Evolutionary conservation across 2,113 vertebrate genomes (phyloP).

Genomic region (Dicentrarchus labrax): DNA sequence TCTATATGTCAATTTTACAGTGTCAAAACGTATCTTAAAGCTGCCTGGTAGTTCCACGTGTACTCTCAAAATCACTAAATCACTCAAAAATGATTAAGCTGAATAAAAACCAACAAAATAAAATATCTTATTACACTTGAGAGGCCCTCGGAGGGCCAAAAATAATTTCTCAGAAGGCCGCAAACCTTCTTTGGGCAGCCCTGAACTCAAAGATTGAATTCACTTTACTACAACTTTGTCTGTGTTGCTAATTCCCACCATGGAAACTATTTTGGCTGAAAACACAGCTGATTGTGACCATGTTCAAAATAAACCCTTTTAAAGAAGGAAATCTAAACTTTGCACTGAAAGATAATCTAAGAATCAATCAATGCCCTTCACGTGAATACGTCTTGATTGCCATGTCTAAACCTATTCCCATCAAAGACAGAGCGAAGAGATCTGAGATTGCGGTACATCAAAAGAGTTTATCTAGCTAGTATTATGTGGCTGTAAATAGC

Average conservation of each 20-base stretch:
- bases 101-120: constrained; percentile 9
- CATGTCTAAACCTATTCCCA: constrained; percentile 79
- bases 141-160: constrained; percentile 11
- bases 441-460: constrained; percentile 78
- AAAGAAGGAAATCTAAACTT: constrained; percentile 61
- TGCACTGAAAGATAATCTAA: constrained; percentile 74
- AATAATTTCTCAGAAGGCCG: constrained; percentile 36
- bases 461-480: constrained; percentile 77
- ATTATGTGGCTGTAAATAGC: constrained; percentile 72
- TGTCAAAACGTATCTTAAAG: background rate
- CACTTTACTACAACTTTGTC: constrained; percentile 37
- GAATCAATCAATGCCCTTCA: constrained; percentile 77
- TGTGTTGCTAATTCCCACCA: constrained; percentile 55
- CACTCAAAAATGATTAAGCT: constrained; percentile 36
- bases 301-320: constrained; percentile 68
- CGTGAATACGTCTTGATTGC: constrained; percentile 79
- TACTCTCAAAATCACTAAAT: constrained; percentile 19
- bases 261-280: constrained; percentile 50
- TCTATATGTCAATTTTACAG: background rate
- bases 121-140: constrained; percentile 24
- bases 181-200: constrained; percentile 30
- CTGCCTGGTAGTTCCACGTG: background rate
- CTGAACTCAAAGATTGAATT: constrained; percentile 35
- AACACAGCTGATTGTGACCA: constrained; percentile 49
- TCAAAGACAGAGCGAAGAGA: constrained; percentile 73